Percentiles rank a stretch among this genome's conserved stretches.
Evolutionary conservation across 2,113 vertebrate genomes (phyloP).

Genomic region (Podarcis cretensis): DNA sequence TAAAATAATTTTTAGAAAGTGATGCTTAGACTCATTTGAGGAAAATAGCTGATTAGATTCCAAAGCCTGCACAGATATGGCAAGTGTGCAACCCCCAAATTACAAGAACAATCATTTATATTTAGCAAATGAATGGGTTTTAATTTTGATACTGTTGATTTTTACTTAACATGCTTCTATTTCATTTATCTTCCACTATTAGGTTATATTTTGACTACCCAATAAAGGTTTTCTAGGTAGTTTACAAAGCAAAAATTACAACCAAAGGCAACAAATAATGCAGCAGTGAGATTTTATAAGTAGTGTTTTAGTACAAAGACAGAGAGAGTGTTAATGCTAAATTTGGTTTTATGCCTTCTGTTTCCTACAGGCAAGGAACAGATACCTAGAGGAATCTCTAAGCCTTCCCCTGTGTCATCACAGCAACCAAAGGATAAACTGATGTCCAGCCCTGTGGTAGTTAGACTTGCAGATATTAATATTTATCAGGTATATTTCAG

Average conservation of each 20-base stretch:
- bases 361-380: conserved; percentile 78
- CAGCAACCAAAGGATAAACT: conserved; percentile 88
- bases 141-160: neutral
- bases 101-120: neutral
- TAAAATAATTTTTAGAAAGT: neutral
- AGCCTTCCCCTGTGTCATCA: conserved; percentile 76
- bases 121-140: neutral
- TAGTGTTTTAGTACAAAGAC: neutral
- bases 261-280: neutral
- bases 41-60: neutral
- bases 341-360: conserved; percentile 44
- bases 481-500: conserved; percentile 91
- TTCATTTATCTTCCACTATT: neutral
- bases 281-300: neutral
- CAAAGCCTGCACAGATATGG: neutral
- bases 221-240: neutral
- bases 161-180: neutral
- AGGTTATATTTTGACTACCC: neutral
- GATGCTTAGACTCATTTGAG: neutral
- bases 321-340: neutral
- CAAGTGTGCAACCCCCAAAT: neutral
- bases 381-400: conserved; percentile 74
- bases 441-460: conserved; percentile 95
- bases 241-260: neutral
- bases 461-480: conserved; percentile 96